Conservation (phyloP, 2,888 invertebrate genomes). For the Pandemis cinnamomeana region DNA sequence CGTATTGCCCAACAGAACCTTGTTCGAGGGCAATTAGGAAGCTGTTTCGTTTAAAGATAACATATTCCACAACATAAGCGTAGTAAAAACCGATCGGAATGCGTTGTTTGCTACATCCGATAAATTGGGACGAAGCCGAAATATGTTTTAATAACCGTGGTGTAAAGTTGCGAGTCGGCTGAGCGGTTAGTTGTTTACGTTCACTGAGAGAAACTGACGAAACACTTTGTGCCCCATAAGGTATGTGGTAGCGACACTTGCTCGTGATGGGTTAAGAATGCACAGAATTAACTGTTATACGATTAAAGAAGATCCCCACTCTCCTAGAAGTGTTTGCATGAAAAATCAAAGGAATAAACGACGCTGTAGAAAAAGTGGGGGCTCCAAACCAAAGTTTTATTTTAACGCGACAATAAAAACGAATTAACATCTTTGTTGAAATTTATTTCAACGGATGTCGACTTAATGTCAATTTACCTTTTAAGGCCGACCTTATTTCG, state of each 20-base stretch:
- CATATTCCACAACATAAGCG: conserved; percentile 31
- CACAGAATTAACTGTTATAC: conserved; percentile 47
- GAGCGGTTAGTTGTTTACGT: conserved; percentile 63
- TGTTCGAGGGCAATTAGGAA: conserved; percentile 57
- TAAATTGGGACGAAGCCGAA: conserved; percentile 38
- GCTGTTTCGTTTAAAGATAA: conserved; percentile 47
- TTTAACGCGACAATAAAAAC: conserved; percentile 21
- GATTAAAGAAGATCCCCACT: neutral
- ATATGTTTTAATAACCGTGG: conserved; percentile 45
- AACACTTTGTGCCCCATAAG: conserved; percentile 68
- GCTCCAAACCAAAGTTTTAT: conserved; percentile 1
- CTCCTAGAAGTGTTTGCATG: neutral
- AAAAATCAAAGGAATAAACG: neutral
- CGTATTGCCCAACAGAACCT: conserved; percentile 56
- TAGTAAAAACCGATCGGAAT: conserved; percentile 54
- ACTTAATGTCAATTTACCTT: conserved; percentile 37
- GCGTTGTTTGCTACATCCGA: conserved; percentile 58
- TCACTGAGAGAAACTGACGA: conserved; percentile 63
- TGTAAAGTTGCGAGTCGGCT: conserved; percentile 51
- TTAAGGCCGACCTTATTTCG: conserved; percentile 22
- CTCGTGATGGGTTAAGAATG: conserved; percentile 50
- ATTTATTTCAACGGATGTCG: conserved; percentile 27
- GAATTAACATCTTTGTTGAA: conserved; percentile 23
- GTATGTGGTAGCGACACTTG: conserved; percentile 60
- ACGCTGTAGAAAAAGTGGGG: neutral